phyloP scores from a whole-genome alignment of 2,888 invertebrate genomes.

The Trachelus troglodyta region DNA sequence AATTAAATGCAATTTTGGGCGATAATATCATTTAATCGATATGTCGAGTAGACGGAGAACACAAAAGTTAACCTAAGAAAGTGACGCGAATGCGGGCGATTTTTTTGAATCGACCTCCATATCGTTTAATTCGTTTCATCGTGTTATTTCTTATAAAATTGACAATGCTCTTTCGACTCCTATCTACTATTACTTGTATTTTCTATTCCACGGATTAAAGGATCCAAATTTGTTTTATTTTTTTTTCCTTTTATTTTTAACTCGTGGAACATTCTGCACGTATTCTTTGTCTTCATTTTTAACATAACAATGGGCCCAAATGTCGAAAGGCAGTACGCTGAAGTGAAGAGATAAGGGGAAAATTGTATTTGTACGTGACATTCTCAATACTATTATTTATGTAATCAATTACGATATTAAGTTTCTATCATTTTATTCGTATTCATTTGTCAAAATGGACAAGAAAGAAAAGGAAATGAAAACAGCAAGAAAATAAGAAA shows the following conservation, averaged over 20 bases:
- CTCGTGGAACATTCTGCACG: background rate
- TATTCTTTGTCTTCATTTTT: constrained; percentile 6
- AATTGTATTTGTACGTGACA: constrained; percentile 5
- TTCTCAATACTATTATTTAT: constrained; percentile 7
- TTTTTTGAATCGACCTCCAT: background rate
- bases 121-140: background rate
- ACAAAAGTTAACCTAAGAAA: background rate
- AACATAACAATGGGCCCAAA: constrained; percentile 3
- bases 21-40: background rate
- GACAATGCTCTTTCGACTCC: background rate
- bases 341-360: background rate
- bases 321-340: background rate
- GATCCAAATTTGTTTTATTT: background rate
- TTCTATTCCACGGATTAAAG: constrained; percentile 4
- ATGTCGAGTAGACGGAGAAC: background rate
- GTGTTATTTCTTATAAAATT: background rate
- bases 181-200: background rate
- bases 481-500: constrained; percentile 12
- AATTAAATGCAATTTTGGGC: background rate
- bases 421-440: constrained; percentile 4
- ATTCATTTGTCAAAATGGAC: background rate
- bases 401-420: constrained; percentile 6
- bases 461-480: constrained; percentile 15
- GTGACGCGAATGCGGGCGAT: background rate
- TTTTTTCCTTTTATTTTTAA: background rate